Percentiles rank a stretch among this genome's conserved stretches.
phyloP scores from a whole-genome alignment of 2,888 invertebrate genomes.

The Cremastobaeus sp. region DNA sequence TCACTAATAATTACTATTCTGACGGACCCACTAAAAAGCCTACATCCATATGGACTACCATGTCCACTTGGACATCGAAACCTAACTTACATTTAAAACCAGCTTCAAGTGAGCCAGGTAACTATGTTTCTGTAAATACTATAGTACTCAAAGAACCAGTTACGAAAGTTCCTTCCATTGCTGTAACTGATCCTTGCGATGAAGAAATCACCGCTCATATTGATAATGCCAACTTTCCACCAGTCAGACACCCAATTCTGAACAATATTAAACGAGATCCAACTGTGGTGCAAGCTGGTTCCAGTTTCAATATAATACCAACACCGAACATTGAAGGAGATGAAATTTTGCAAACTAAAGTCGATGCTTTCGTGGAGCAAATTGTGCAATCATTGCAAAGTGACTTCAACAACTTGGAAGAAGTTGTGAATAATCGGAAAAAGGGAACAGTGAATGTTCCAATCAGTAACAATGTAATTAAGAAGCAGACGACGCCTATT shows the following conservation, averaged over 20 bases:
- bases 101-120: conserved; percentile 58
- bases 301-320: conserved; percentile 82
- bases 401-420: conserved; percentile 88
- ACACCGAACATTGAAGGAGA: conserved; percentile 89
- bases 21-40: conserved; percentile 41
- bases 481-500: conserved; percentile 70
- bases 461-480: conserved; percentile 64
- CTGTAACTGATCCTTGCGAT: conserved; percentile 76
- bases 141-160: conserved; percentile 60
- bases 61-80: conserved; percentile 71
- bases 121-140: conserved; percentile 57
- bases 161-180: conserved; percentile 35
- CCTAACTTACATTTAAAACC: conserved; percentile 73
- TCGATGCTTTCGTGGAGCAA: conserved; percentile 89
- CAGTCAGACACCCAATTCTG: conserved; percentile 89
- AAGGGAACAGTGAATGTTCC: conserved; percentile 68
- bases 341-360: conserved; percentile 86
- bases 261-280: conserved; percentile 81
- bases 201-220: conserved; percentile 83
- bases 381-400: conserved; percentile 90
- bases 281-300: conserved; percentile 74
- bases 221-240: conserved; percentile 89
- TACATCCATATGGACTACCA: conserved; percentile 71
- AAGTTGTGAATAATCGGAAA: conserved; percentile 84
- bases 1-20: conserved; percentile 15